Percentiles rank a stretch among this genome's conserved stretches.
These are phyloP conservation scores for Artibeus jamaicensis DNA, from an alignment of 2,797 vertebrate species.

Conservation along the genomic window DNA sequence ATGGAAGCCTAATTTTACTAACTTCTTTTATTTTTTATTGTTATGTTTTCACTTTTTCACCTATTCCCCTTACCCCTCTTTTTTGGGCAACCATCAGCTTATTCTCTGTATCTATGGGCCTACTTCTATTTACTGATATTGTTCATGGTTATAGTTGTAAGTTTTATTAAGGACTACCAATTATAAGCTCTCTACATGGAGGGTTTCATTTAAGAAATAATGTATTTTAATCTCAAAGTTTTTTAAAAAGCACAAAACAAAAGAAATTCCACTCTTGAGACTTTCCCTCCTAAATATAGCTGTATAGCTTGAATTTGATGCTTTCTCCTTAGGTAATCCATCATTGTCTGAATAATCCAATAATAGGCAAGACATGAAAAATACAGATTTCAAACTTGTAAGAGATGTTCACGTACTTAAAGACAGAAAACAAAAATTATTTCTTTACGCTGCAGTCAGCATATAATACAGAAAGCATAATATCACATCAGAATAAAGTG, in stretches of 20 bases:
- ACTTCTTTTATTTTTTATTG: neutral
- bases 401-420: neutral
- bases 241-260: neutral
- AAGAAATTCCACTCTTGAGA: neutral
- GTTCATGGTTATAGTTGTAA: neutral
- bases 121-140: neutral
- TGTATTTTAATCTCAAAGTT: neutral
- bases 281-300: neutral
- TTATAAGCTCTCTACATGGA: neutral
- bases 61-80: neutral
- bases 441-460: neutral
- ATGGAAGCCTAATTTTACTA: neutral
- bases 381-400: neutral
- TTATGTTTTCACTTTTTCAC: neutral
- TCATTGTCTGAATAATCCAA: conserved; percentile 4
- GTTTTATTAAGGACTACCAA: neutral
- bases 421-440: neutral
- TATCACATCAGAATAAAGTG: neutral
- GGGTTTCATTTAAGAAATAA: neutral
- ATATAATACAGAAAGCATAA: neutral
- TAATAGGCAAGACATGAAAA: neutral
- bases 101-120: neutral
- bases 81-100: neutral
- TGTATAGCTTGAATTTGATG: neutral
- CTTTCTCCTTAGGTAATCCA: neutral